phyloP scores from a whole-genome alignment of 2,888 invertebrate genomes.

The Tinea pellionella region DNA sequence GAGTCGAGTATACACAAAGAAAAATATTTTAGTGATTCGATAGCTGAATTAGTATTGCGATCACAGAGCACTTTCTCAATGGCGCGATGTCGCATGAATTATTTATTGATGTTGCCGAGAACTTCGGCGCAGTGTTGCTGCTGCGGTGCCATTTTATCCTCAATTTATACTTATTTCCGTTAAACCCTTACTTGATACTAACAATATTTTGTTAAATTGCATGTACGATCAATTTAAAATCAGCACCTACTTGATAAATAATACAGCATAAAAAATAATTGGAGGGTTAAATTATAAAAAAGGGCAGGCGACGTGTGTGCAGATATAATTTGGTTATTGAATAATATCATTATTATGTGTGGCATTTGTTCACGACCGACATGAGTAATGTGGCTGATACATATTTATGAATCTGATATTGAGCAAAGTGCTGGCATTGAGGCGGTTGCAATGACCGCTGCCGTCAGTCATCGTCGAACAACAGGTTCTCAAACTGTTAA shows the following conservation, averaged over 20 bases:
- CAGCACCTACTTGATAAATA: background rate
- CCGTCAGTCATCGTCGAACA: background rate
- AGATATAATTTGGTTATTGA: background rate
- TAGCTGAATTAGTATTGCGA: constrained; percentile 54
- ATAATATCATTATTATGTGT: background rate
- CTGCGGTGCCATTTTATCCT: constrained; percentile 35
- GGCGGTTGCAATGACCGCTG: background rate
- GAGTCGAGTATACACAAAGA: background rate
- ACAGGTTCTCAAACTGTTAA: constrained; percentile 54
- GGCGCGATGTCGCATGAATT: constrained; percentile 61
- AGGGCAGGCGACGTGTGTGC: background rate
- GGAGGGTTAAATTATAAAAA: too few relatives aligned
- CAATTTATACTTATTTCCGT: constrained; percentile 40
- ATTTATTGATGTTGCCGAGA: constrained; percentile 42
- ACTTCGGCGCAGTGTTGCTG: constrained; percentile 29
- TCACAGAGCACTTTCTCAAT: constrained; percentile 67
- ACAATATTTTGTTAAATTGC: constrained; percentile 27
- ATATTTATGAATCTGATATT: background rate
- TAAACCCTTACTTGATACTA: constrained; percentile 20
- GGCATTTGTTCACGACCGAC: background rate
- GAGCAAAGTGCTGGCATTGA: background rate
- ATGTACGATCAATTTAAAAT: constrained; percentile 19
- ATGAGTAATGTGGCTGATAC: background rate
- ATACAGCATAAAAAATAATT: background rate
- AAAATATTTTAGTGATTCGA: background rate